Base-by-base conservation (phyloP, 2,797 vertebrate genomes). In the Microctenopoma lineatum region DNA sequence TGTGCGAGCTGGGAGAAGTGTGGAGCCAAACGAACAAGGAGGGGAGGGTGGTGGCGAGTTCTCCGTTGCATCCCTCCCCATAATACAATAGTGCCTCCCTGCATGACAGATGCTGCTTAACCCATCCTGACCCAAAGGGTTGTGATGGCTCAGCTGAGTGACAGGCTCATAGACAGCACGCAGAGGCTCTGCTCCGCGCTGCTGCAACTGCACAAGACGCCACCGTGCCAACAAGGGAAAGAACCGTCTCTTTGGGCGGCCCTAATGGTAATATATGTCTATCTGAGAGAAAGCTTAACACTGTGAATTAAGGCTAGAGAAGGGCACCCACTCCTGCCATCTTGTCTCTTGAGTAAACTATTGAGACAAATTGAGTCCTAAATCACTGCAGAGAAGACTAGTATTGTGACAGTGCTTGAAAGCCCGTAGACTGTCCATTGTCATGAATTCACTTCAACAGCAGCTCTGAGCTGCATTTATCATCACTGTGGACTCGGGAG, bases 31-130 rank as follows among this genome's bases (percentile, higher is more conserved):
- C 60, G 11, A 36, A 62, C 26, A 55, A n/a, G 38, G 18, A 48
- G 44, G 18, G 34, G 5, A 36, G 13, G 45, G 54, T 32, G 68
- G 48, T 7, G 26, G 14, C 45, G 44, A 15, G 15, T 16, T 47
- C 18, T 73, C 59, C 72, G 81, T 73, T 36, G 54, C 84, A 75
- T 79, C 79, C 56, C 83, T 84, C 77, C 72, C 48, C 57, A 77
- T 69, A 78, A 85, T 87, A 93, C 91, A 90, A 90, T 89, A 64
- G 81, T 69, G 85, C 83, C 92, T 85, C 86, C 70, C 65, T 88
- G 87, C 89, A 92, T 89, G 90, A 92, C 92, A 94, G 92, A 93
- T 90, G 91, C 89, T 89, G 87, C 89, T 93, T 93, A 94, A 94
- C 93, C 92, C 62, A 13, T 55, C 18, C 54, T 92, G 90, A 93